Evolutionary conservation across 2,888 invertebrate species (phyloP).

Genomic region (Oxytorus armatus): DNA sequence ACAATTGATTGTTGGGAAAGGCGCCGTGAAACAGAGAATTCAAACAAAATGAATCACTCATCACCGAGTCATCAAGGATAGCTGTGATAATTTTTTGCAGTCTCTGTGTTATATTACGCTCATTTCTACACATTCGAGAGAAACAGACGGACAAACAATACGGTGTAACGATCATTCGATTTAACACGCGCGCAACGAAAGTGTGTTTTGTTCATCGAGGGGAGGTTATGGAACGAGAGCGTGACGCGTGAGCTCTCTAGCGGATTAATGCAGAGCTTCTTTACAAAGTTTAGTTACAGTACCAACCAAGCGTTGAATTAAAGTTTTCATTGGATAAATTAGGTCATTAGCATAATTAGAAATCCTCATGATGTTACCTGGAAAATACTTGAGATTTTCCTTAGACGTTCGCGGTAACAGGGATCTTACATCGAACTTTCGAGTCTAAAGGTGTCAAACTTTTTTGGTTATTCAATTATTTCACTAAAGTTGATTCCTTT

Average conservation of each 20-base stretch:
- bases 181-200: not conserved
- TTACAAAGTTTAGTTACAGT: too few species aligned
- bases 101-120: slow-evolving; percentile 29
- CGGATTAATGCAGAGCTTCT: slow-evolving; percentile 3
- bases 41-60: slow-evolving; percentile 7
- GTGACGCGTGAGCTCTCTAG: slow-evolving; percentile 2
- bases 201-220: not conserved
- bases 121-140: slow-evolving; percentile 15
- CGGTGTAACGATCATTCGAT: not conserved
- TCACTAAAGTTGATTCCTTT: too few species aligned
- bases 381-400: too few species aligned
- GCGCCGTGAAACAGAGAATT: too few species aligned
- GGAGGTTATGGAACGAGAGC: not conserved
- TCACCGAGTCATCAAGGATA: slow-evolving; percentile 40
- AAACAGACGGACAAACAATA: not conserved
- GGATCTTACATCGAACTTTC: too few species aligned
- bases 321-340: too few species aligned
- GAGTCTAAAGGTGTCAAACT: too few species aligned
- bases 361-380: too few species aligned
- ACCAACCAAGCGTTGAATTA: too few species aligned
- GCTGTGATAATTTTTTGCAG: slow-evolving; percentile 45
- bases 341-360: too few species aligned
- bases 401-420: too few species aligned
- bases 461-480: too few species aligned
- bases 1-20: slow-evolving; percentile 26